These are phyloP conservation scores for Platycercus adscitus DNA, from an alignment of 2,113 vertebrate species.

Conservation along the genomic window DNA sequence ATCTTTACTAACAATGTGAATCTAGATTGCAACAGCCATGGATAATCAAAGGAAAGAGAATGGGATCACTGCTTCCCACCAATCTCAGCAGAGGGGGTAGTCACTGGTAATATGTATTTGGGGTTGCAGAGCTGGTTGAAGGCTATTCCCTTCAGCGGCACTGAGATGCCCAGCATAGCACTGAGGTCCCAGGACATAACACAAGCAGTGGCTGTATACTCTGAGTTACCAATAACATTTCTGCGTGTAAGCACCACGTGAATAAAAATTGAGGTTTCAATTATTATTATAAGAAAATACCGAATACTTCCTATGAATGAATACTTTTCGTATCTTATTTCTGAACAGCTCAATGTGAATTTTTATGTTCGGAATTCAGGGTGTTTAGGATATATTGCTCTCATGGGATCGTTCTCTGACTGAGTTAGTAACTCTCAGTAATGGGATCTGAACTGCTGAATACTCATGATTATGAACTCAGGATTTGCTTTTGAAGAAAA, in stretches of 20 bases:
- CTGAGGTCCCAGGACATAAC: neutral
- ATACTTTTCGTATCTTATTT: neutral
- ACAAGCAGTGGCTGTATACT: neutral
- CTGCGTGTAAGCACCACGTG: neutral
- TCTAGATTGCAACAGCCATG: fast-evolving
- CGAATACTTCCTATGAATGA: neutral
- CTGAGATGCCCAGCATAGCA: neutral
- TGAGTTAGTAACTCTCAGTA: neutral
- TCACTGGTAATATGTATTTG: fast-evolving
- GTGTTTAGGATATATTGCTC: neutral
- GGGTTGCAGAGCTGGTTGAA: neutral
- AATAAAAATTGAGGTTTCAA: neutral
- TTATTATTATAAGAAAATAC: neutral
- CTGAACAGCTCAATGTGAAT: fast-evolving
- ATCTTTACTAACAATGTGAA: fast-evolving
- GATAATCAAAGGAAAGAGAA: neutral
- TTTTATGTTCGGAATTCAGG: neutral
- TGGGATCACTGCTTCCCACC: fast-evolving
- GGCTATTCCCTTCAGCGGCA: neutral
- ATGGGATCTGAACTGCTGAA: neutral
- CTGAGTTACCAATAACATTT: neutral
- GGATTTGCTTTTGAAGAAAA: neutral
- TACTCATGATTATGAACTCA: neutral
- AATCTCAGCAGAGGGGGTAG: neutral
- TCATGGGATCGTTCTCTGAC: neutral